phyloP scores from a whole-genome alignment of 2,888 invertebrate genomes.

The Apodemia mormo region DNA sequence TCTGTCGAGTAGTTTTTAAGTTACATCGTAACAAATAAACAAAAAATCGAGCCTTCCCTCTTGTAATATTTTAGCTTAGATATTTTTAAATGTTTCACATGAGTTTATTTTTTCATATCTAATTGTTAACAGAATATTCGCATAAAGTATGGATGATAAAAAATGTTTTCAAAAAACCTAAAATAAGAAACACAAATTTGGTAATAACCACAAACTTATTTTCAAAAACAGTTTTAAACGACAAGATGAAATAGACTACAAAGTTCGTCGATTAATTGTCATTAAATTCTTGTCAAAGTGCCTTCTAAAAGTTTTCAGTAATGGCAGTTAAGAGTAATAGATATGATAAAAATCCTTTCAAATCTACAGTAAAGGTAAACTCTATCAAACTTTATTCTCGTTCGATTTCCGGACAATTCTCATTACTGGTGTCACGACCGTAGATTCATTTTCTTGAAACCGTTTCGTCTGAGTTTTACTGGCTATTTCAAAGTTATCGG shows the following conservation, averaged over 20 bases:
- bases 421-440: constrained; percentile 23
- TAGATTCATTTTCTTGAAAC: constrained; percentile 18
- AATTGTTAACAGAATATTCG: too few species aligned
- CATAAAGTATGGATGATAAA: too few species aligned
- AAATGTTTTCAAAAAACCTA: too few species aligned
- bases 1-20: too few species aligned
- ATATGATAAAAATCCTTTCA: constrained; percentile 12
- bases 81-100: too few species aligned
- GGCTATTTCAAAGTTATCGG: background rate
- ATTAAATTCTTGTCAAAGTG: background rate
- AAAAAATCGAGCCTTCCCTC: too few species aligned
- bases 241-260: background rate
- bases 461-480: constrained; percentile 14
- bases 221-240: background rate
- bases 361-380: constrained; percentile 18
- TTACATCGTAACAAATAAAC: too few species aligned
- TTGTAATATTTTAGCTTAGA: too few species aligned
- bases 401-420: constrained; percentile 26
- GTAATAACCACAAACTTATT: background rate
- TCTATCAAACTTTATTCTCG: constrained; percentile 25
- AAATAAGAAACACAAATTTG: too few species aligned
- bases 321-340: constrained; percentile 1
- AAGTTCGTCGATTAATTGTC: background rate
- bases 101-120: too few species aligned
- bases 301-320: background rate